These are phyloP conservation scores for Centruroides sculpturatus DNA, from an alignment of 1,140 invertebrate species.

Conservation along the genomic window DNA sequence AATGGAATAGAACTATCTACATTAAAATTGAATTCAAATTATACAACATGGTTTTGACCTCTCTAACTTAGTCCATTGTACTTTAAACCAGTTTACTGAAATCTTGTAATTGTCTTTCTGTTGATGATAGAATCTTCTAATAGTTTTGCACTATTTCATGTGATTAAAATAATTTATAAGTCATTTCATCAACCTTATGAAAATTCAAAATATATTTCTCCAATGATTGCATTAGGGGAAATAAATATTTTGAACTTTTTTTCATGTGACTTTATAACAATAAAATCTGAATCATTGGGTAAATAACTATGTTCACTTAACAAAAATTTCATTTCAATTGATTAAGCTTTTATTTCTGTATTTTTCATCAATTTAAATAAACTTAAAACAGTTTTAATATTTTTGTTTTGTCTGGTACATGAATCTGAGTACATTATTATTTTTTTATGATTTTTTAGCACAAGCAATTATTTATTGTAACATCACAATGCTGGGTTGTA, in stretches of 20 bases:
- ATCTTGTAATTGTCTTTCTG: not conserved
- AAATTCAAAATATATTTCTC: not conserved
- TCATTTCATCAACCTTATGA: constrained; percentile 1
- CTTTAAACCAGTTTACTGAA: not conserved
- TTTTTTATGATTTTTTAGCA: not conserved
- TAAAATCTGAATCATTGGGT: not conserved
- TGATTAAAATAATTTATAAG: not conserved
- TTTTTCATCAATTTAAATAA: constrained; percentile 1
- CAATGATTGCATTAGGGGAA: not conserved
- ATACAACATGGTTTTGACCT: not conserved
- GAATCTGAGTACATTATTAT: constrained; percentile 5
- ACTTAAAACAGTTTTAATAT: constrained; percentile 5
- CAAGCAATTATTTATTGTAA: too few species aligned
- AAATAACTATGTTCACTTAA: constrained; percentile 2
- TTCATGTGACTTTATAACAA: not conserved
- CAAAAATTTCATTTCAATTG: constrained; percentile 2
- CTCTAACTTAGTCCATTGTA: not conserved
- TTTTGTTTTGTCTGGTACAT: constrained; percentile 1
- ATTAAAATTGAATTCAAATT: constrained; percentile 1
- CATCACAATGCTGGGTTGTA: too few species aligned
- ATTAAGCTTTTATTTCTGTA: constrained; percentile 1
- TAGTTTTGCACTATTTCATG: not conserved
- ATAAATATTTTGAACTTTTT: not conserved
- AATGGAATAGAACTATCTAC: not conserved
- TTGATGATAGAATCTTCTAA: not conserved